phyloP scores from a whole-genome alignment of 2,113 vertebrate species.

The Marmota monax region DNA sequence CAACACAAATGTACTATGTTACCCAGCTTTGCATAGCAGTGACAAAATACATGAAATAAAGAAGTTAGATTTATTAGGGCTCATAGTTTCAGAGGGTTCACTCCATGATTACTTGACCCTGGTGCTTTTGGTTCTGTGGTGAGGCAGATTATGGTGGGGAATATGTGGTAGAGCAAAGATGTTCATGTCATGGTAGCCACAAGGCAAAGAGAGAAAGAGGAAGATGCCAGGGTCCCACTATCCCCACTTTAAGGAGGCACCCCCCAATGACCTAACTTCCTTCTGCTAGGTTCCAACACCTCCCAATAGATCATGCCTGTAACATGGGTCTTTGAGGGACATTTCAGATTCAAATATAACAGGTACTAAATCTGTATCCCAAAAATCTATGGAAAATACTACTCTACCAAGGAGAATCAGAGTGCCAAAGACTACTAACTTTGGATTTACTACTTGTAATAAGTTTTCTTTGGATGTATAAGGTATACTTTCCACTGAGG shows the following conservation, averaged over 20 bases:
- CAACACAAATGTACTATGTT: not conserved
- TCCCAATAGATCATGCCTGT: not conserved
- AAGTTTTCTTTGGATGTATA: not conserved
- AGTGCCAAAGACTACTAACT: slow-evolving; percentile 28
- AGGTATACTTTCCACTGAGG: not conserved
- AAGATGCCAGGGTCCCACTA: not conserved
- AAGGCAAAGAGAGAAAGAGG: not conserved
- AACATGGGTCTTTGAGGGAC: too few relatives aligned
- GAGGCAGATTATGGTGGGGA: not conserved
- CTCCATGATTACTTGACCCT: not conserved
- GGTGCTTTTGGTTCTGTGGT: not conserved
- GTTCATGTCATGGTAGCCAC: not conserved
- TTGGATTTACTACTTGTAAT: not conserved
- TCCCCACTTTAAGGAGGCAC: too few relatives aligned
- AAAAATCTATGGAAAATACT: not conserved
- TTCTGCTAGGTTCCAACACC: too few relatives aligned
- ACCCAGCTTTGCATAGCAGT: not conserved
- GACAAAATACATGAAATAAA: not conserved
- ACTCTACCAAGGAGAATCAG: not conserved
- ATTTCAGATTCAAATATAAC: not conserved
- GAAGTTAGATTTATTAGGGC: not conserved
- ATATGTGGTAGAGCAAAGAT: not conserved
- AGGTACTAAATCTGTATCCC: not conserved
- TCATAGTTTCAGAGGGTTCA: not conserved
- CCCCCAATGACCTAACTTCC: not conserved